Evolutionary conservation across 2,888 invertebrate genomes (phyloP).

Genomic region (Epirrita christyi): DNA sequence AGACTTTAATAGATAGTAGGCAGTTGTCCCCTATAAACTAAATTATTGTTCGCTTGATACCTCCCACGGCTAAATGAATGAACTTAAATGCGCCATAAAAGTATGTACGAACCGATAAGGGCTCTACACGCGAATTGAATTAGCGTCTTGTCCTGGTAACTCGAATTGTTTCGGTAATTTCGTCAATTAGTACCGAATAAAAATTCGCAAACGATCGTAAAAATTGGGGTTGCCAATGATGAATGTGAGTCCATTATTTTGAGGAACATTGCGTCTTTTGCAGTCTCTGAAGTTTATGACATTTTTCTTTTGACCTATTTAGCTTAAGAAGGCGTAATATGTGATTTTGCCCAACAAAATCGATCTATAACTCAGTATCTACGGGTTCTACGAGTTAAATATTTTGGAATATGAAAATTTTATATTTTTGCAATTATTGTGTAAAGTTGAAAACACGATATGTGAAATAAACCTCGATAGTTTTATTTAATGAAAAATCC

Average conservation of each 20-base stretch:
- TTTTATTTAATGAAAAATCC: too few relatives aligned
- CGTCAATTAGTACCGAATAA: constrained; percentile 43
- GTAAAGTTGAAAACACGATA: too few relatives aligned
- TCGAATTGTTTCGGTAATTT: constrained; percentile 32
- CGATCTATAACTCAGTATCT: too few relatives aligned
- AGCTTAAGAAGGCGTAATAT: too few relatives aligned
- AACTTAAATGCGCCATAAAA: constrained; percentile 32
- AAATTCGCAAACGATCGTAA: constrained; percentile 38
- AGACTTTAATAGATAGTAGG: too few relatives aligned
- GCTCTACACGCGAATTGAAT: constrained; percentile 27
- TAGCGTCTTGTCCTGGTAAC: constrained; percentile 26
- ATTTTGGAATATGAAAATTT: too few relatives aligned
- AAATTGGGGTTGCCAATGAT: constrained; percentile 21
- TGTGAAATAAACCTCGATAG: too few relatives aligned
- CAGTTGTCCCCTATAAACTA: background rate
- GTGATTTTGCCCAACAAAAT: too few relatives aligned
- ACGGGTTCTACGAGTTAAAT: too few relatives aligned
- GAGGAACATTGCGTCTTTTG: background rate
- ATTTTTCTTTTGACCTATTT: background rate
- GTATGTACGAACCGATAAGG: constrained; percentile 33
- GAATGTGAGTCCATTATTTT: background rate
- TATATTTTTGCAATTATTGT: too few relatives aligned
- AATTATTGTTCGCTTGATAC: background rate
- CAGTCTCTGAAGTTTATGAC: background rate
- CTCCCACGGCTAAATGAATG: constrained; percentile 14